Evolutionary conservation across 2,113 vertebrate species (phyloP), one percentile per base, ranked within the genome.

Genomic region (Pogonocichla stellata): DNA sequence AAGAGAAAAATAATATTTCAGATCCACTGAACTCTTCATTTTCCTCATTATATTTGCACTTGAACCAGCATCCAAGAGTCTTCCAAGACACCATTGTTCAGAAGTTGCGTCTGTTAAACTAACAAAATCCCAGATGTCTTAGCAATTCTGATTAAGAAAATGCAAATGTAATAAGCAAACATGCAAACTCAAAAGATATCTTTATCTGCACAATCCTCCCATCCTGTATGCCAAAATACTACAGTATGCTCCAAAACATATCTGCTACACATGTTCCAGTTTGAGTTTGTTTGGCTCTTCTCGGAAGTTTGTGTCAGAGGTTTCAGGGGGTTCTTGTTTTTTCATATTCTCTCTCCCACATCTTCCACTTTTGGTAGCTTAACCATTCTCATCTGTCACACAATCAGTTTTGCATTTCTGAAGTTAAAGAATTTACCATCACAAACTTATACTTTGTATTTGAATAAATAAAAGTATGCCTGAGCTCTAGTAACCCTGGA

Each of bases 171-270:
- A 79, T 38, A 94, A 91, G 40, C 56, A 87, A 87, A 91, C 71
- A 90, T 54, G 60, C 51, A 88, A 79, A 85, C 71, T 47, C 43
- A 50, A 79, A 61, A 97, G 86, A 97, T 94, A 94, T 20, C 70
- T 91, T 89, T 97, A 95, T 95, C 91, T 91, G 54, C 84, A 65
- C 60, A 87, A 79, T 66, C 58, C 93, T 93, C 71, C 34, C 95
- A 96, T 97, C 92, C 88, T 88, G 92, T 86, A 60, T 47, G 54
- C 64, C 75, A 79, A 93, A 96, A 91, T 33, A 60, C 38, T 60
- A 28, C 58, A 77, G 25, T 10, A 45, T 78, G 56, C 67, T 84
- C 50, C 80, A 81, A 77, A 95, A 87, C 9, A 1, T 96, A 92
- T 95, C 95, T 94, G 54, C 88, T 64, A 47, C 34, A 20, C 51